Percentiles rank a stretch among this genome's conserved stretches.
Conservation (phyloP, 1,140 invertebrate genomes). For the Cardiocondyla obscurior region DNA sequence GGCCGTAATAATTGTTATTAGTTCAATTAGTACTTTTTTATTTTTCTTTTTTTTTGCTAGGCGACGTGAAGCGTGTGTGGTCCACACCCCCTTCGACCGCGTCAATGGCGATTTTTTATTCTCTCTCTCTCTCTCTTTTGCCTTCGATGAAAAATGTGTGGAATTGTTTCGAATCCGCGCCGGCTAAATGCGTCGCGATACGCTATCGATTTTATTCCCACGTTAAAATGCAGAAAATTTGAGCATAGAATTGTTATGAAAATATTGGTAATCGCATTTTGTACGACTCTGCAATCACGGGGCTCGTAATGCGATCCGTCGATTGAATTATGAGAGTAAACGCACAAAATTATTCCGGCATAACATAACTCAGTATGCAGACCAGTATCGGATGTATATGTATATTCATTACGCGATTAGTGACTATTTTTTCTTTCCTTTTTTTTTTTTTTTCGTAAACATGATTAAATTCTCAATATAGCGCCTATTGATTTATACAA, state of each 20-base stretch:
- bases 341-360: slow-evolving; percentile 21
- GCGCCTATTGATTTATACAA: not conserved
- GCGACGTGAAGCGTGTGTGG: slow-evolving; percentile 23
- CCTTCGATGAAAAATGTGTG: not conserved
- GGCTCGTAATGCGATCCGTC: not conserved
- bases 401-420: slow-evolving; percentile 35
- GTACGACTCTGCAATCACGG: not conserved
- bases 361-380: slow-evolving; percentile 16
- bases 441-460: slow-evolving; percentile 38
- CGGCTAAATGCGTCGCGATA: not conserved
- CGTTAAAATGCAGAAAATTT: not conserved
- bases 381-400: not conserved
- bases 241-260: not conserved
- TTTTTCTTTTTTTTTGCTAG: slow-evolving; percentile 13
- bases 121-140: too few species aligned
- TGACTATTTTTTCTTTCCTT: too few species aligned
- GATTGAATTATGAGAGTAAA: slow-evolving; percentile 16
- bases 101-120: not conserved
- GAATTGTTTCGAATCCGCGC: not conserved
- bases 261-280: slow-evolving; percentile 5
- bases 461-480: slow-evolving; percentile 28
- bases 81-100: slow-evolving; percentile 36
- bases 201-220: not conserved
- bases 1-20: slow-evolving; percentile 34
- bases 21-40: slow-evolving; percentile 14